Evolutionary conservation across 2,113 vertebrate genomes (phyloP).

Genomic region (Marmota flaviventris): DNA sequence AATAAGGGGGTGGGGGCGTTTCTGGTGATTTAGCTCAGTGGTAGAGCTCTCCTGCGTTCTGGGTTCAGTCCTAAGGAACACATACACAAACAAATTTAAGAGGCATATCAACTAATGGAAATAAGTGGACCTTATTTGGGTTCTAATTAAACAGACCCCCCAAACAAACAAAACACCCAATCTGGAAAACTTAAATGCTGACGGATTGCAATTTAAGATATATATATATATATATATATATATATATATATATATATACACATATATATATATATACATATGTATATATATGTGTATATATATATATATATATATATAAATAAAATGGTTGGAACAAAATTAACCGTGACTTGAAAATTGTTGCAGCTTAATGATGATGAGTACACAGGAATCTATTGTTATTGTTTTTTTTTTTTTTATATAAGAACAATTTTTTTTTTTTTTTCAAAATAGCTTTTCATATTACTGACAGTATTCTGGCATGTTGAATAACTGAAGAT

Average conservation of each 20-base stretch:
- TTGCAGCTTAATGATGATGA: neutral
- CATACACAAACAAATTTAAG: neutral
- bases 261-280: too few species aligned
- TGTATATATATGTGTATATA: too few species aligned
- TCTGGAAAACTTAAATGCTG: neutral
- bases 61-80: neutral
- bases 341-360: neutral
- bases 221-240: neutral
- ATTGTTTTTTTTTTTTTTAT: neutral
- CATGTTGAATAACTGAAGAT: neutral
- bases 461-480: neutral
- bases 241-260: too few species aligned
- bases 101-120: neutral
- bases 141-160: neutral
- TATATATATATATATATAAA: too few species aligned
- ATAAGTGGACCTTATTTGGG: neutral
- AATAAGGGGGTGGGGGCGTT: too few species aligned
- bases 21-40: neutral
- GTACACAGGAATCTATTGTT: neutral
- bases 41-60: neutral
- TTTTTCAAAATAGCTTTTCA: conserved; percentile 33
- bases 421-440: neutral
- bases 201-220: neutral
- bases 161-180: neutral
- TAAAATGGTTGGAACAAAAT: neutral